Evolutionary conservation across 1,140 invertebrate species (phyloP).

Genomic region (Orchesella cincta): DNA sequence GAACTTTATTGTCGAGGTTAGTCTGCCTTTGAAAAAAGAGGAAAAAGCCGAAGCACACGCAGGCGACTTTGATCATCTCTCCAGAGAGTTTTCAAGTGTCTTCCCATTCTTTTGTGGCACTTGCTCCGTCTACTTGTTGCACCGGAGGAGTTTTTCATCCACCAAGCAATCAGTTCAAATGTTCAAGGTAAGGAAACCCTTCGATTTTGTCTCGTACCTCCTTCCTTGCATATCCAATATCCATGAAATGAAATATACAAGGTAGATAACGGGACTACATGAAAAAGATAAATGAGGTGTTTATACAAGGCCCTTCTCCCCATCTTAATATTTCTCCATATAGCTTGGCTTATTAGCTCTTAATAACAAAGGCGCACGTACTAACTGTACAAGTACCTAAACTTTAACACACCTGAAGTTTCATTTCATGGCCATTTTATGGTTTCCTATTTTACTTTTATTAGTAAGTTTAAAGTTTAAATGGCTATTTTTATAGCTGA

Average conservation of each 20-base stretch:
- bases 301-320: too few relatives aligned
- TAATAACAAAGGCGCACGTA: not conserved
- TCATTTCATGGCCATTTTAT: too few relatives aligned
- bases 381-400: too few relatives aligned
- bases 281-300: not conserved
- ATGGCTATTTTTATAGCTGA: too few relatives aligned
- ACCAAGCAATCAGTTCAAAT: not conserved
- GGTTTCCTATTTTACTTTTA: too few relatives aligned
- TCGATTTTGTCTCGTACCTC: not conserved
- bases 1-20: not conserved
- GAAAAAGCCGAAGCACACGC: not conserved
- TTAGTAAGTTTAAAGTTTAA: too few relatives aligned
- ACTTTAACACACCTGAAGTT: too few relatives aligned
- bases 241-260: not conserved
- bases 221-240: not conserved
- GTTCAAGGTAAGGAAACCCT: not conserved
- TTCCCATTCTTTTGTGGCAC: too few relatives aligned
- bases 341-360: not conserved
- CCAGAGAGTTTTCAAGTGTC: not conserved
- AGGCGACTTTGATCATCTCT: not conserved
- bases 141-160: too few relatives aligned
- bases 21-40: not conserved
- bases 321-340: too few relatives aligned
- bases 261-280: not conserved
- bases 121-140: too few relatives aligned